Base-by-base conservation (phyloP, 2,888 invertebrate genomes). In the Podabrus alpinus region DNA sequence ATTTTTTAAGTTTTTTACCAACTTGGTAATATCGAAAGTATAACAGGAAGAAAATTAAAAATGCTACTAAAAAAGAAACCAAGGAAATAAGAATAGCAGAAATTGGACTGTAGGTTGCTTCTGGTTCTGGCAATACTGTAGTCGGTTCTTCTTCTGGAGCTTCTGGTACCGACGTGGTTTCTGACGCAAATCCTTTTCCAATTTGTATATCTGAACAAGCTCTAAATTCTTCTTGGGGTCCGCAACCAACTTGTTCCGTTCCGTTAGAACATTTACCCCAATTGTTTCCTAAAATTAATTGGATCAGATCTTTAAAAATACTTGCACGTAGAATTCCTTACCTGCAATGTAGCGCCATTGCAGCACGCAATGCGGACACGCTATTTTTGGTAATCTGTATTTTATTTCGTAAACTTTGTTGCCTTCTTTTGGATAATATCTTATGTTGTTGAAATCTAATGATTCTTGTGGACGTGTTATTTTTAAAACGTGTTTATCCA, bases 311-410 rank as follows among this genome's bases (percentile, higher is more conserved):
- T 60, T n/a, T 11, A 9, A 25, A 10, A 62, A 9, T 5, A 16
- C 1, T 29, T 10, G 62, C 24, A 15, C 15, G 29, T 45, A 13
- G 15, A 45, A 68, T n/a, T 68, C 13, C 59, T 24, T 68, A 84
- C 94, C 95, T 64, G 96, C 95, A 72, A 94, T 90, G 86, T 97
- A 97, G 80, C 93, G 91, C 97, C 97, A 97, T 84, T 97, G 97
- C 74, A 97, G 88, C 3, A 97, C 91, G 84, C 97, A 97, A 85
- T 95, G 95, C 11, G 90, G 87, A 85, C 97, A 97, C 66, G 92
- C 91, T 15, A 95, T 83, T 82, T 89, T 88, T 0, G 92, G 92
- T 59, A 89, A 78, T 67, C 82, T 82, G 75, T 86, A 88, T 76
- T 85, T 86, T 86, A 94, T 93, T 84, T 95, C 94, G 85, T 95